These are phyloP conservation scores for Cheirogaleus major DNA, from an alignment of 2,797 vertebrate genomes.

Conservation along the genomic window DNA sequence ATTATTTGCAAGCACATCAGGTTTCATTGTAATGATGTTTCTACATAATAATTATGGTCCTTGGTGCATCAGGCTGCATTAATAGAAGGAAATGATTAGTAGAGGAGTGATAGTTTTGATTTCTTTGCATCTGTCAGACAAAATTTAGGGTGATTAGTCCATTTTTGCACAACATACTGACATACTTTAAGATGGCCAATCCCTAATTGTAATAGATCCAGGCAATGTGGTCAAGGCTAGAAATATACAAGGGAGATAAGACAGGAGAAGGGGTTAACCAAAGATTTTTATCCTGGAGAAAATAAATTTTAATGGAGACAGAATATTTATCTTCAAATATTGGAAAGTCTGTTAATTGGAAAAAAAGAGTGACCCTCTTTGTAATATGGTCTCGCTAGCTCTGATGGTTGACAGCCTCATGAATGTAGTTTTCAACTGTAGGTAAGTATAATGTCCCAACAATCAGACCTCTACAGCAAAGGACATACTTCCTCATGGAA, in stretches of 20 bases:
- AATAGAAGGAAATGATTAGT: not conserved
- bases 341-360: not conserved
- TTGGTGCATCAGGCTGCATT: not conserved
- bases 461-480: not conserved
- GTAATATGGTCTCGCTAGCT: not conserved
- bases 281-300: not conserved
- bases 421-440: not conserved
- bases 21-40: not conserved
- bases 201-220: not conserved
- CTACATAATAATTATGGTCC: not conserved
- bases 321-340: not conserved
- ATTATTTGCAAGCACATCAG: not conserved
- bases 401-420: not conserved
- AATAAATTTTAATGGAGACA: not conserved
- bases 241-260: not conserved
- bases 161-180: not conserved
- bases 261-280: not conserved
- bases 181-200: not conserved
- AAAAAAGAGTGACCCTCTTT: not conserved
- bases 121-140: not conserved
- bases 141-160: not conserved
- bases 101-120: not conserved
- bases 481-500: not conserved
- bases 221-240: not conserved
- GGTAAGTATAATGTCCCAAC: not conserved